Percentiles rank a stretch among this genome's conserved stretches.
Conservation (phyloP, 1,140 invertebrate genomes). For the Lepidurus apus region DNA sequence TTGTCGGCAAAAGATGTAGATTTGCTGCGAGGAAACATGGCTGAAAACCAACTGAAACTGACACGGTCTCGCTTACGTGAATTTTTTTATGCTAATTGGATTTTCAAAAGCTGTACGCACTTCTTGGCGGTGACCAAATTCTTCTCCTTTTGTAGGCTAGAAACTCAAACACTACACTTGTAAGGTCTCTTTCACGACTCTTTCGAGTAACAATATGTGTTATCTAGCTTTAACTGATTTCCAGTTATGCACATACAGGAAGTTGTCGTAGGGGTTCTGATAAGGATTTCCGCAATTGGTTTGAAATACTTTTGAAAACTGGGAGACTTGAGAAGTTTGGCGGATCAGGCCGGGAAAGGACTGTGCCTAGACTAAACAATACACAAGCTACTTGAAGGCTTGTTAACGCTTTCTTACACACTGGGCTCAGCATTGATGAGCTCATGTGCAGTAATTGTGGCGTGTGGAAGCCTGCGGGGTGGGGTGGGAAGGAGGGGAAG, state of each 20-base stretch:
- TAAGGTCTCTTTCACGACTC: neutral
- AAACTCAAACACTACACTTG: neutral
- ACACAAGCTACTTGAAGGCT: neutral
- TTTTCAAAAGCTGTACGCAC: constrained; percentile 6
- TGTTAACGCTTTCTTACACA: neutral
- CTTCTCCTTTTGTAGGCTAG: neutral
- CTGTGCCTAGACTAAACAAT: neutral
- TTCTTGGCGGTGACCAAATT: neutral
- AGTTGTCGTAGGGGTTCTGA: neutral
- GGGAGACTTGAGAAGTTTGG: neutral
- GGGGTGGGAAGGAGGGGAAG: neutral
- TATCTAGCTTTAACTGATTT: no score
- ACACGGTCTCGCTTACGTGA: neutral
- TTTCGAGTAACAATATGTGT: neutral
- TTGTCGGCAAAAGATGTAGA: constrained; percentile 1
- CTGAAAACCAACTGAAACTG: neutral
- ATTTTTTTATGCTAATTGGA: neutral
- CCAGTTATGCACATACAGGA: neutral
- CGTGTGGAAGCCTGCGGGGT: neutral
- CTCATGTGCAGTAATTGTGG: constrained; percentile 14
- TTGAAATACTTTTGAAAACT: neutral
- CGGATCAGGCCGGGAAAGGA: neutral
- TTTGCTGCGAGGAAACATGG: neutral
- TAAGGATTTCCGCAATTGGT: neutral
- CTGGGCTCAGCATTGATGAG: neutral